Conservation (phyloP, 2,888 invertebrate genomes). For the Leptopterna dolabrata region DNA sequence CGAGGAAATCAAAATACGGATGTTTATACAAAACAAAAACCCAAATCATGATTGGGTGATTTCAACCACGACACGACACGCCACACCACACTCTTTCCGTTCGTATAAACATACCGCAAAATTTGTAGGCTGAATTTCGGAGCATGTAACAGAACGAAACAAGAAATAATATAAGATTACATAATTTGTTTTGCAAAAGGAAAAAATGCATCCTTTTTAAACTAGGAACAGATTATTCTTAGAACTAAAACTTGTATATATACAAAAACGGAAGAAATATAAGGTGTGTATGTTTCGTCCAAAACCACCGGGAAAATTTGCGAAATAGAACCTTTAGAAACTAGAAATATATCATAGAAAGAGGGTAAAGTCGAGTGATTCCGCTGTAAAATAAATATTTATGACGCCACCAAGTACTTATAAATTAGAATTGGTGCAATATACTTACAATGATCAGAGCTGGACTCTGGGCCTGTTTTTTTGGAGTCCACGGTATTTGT, state of each 20-base stretch:
- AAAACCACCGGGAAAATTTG: not conserved
- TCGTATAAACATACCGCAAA: constrained; percentile 68
- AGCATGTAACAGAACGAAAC: constrained; percentile 68
- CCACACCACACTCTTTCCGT: constrained; percentile 28
- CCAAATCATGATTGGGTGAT: not conserved
- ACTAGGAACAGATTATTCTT: not conserved
- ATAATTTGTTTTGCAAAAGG: not conserved
- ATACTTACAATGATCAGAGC: constrained; percentile 66
- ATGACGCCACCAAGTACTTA: not conserved
- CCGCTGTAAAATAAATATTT: not conserved
- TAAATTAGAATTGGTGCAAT: constrained; percentile 30
- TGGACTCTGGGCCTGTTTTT: constrained; percentile 65
- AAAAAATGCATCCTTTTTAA: not conserved
- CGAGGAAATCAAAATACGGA: not conserved
- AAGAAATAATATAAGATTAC: constrained; percentile 55
- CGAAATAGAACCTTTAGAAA: not conserved
- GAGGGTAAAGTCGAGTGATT: not conserved
- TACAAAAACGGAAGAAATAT: not conserved
- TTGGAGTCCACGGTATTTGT: constrained; percentile 42
- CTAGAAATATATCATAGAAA: not conserved
- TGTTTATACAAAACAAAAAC: not conserved
- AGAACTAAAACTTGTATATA: not conserved
- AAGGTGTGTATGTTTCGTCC: not conserved
- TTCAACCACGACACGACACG: not conserved
- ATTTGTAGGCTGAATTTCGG: constrained; percentile 66